These are phyloP conservation scores for Callocephalon fimbriatum DNA, from an alignment of 2,113 vertebrate species.

Conservation along the genomic window DNA sequence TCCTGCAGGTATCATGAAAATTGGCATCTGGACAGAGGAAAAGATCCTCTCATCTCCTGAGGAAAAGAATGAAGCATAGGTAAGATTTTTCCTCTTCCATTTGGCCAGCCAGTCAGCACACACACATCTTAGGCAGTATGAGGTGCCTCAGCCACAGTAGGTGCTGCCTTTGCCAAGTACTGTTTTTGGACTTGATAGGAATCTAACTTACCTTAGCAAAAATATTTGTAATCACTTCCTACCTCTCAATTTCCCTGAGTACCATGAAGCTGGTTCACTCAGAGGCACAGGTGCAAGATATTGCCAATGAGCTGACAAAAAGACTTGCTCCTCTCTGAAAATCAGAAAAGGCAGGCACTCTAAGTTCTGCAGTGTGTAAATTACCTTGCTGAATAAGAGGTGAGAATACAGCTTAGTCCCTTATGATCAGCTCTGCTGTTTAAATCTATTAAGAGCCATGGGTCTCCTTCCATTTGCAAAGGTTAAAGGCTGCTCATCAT, in stretches of 20 bases:
- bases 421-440: not conserved
- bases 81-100: not conserved
- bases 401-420: not conserved
- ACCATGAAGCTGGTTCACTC: fast-evolving
- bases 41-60: not conserved
- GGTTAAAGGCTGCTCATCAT: not conserved
- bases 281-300: not conserved
- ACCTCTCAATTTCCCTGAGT: not conserved
- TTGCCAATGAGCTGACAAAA: not conserved
- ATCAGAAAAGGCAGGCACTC: not conserved
- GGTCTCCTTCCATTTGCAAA: not conserved
- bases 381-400: not conserved
- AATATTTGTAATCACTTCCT: not conserved
- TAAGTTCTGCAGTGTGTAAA: not conserved
- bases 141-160: not conserved
- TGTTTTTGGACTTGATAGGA: not conserved
- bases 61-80: not conserved
- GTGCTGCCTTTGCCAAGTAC: not conserved
- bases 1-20: constrained; percentile 7
- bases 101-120: not conserved
- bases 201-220: not conserved
- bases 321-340: not conserved
- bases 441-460: not conserved
- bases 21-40: not conserved
- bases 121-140: not conserved